Evolutionary conservation across 2,888 invertebrate species (phyloP).

Genomic region (Oligia fasciuncula): DNA sequence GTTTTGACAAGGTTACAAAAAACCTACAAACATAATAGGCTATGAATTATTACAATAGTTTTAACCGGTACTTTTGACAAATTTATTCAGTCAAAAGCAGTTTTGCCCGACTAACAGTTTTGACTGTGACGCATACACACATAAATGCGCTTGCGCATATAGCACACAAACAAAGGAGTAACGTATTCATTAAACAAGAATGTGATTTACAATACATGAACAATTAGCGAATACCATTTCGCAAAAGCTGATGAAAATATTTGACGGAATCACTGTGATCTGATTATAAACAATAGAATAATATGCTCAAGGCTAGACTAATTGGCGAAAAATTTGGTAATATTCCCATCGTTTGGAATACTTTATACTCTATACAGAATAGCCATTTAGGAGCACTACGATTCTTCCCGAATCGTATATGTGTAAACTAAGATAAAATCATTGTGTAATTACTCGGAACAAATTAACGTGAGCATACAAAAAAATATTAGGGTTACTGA

Average conservation of each 20-base stretch:
- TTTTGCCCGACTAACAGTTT: neutral
- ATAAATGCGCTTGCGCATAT: slow-evolving; percentile 47
- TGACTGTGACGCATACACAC: neutral
- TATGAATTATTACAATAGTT: neutral
- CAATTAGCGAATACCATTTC: slow-evolving; percentile 72
- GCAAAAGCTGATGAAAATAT: slow-evolving; percentile 67
- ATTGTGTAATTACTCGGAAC: neutral
- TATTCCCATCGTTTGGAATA: slow-evolving; percentile 40
- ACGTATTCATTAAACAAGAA: slow-evolving; percentile 77
- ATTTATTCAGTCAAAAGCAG: neutral
- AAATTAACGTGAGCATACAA: neutral
- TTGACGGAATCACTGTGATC: slow-evolving; percentile 50
- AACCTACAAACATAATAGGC: neutral
- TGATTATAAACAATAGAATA: slow-evolving; percentile 34
- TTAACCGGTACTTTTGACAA: neutral
- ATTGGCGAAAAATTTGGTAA: slow-evolving; percentile 31
- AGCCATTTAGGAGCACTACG: neutral
- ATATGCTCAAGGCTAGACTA: slow-evolving; percentile 28
- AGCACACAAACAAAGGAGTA: slow-evolving; percentile 53
- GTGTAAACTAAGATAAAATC: neutral
- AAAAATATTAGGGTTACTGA: no score
- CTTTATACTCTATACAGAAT: neutral
- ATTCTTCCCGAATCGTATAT: neutral
- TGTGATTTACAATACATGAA: slow-evolving; percentile 72
- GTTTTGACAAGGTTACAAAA: neutral